phyloP scores from a whole-genome alignment of 2,888 invertebrate genomes.

The Pristionchus mayeri region DNA sequence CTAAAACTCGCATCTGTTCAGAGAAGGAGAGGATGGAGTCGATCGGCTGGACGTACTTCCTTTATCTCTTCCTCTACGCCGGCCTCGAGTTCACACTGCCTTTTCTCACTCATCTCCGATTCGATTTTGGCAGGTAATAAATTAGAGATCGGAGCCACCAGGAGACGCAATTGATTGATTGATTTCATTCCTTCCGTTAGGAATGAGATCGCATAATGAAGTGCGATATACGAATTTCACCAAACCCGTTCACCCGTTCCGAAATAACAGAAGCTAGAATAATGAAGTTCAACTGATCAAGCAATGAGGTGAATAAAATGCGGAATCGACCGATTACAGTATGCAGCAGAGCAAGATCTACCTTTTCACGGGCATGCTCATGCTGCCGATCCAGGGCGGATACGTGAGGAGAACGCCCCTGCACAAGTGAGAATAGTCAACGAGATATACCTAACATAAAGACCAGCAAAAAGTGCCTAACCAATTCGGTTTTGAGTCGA shows the following conservation, averaged over 20 bases:
- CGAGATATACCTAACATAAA: too few relatives aligned
- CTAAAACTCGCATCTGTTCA: conserved; percentile 43
- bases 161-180: neutral
- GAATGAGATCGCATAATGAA: too few relatives aligned
- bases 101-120: conserved; percentile 93
- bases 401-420: conserved; percentile 88
- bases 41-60: conserved; percentile 81
- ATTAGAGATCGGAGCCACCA: neutral
- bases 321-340: conserved; percentile 78
- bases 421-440: conserved; percentile 80
- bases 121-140: conserved; percentile 84
- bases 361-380: conserved; percentile 90
- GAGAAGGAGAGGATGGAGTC: conserved; percentile 62
- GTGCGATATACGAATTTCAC: too few relatives aligned
- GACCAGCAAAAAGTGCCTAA: too few relatives aligned
- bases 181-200: neutral
- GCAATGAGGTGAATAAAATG: neutral
- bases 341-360: conserved; percentile 99
- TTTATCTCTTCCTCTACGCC: conserved; percentile 93
- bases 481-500: too few relatives aligned
- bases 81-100: conserved; percentile 97
- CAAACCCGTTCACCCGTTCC: too few relatives aligned
- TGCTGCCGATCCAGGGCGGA: conserved; percentile 90
- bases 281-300: neutral
- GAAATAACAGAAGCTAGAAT: neutral